Evolutionary conservation across 2,113 vertebrate genomes (phyloP).

Genomic region (Aegotheles bennettii): DNA sequence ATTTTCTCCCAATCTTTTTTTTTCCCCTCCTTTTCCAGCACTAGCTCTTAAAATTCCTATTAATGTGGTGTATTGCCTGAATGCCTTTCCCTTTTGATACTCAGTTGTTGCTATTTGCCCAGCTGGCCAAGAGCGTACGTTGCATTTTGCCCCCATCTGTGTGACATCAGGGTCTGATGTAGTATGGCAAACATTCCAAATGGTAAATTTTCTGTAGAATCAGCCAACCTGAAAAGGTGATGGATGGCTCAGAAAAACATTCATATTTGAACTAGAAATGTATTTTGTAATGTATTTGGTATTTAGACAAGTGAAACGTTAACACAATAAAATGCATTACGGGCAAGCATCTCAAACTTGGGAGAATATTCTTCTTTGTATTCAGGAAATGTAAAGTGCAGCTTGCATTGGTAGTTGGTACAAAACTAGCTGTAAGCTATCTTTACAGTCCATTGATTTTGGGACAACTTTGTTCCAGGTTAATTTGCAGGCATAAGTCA

Average conservation of each 20-base stretch:
- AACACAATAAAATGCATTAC: not conserved
- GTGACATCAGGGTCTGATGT: not conserved
- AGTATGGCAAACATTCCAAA: not conserved
- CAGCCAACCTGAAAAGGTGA: not conserved
- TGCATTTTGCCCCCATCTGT: not conserved
- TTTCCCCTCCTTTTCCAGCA: not conserved
- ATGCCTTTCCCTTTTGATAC: not conserved
- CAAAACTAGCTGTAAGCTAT: not conserved
- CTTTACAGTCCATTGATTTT: not conserved
- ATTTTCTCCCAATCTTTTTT: not conserved
- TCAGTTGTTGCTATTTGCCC: conserved; percentile 18
- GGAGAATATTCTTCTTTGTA: not conserved
- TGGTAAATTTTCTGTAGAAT: not conserved
- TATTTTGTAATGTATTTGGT: not conserved
- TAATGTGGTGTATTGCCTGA: not conserved
- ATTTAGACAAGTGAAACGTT: not conserved
- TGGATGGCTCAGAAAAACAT: not conserved
- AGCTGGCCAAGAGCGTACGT: not conserved
- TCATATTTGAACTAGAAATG: not conserved
- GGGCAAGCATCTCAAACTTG: not conserved
- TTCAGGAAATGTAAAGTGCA: not conserved
- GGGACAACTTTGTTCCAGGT: not conserved
- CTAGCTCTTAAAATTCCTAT: not conserved
- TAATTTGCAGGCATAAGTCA: not conserved
- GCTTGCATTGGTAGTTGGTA: not conserved